Evolutionary conservation across 2,888 invertebrate genomes (phyloP).

Genomic region (Campoletis raptor): DNA sequence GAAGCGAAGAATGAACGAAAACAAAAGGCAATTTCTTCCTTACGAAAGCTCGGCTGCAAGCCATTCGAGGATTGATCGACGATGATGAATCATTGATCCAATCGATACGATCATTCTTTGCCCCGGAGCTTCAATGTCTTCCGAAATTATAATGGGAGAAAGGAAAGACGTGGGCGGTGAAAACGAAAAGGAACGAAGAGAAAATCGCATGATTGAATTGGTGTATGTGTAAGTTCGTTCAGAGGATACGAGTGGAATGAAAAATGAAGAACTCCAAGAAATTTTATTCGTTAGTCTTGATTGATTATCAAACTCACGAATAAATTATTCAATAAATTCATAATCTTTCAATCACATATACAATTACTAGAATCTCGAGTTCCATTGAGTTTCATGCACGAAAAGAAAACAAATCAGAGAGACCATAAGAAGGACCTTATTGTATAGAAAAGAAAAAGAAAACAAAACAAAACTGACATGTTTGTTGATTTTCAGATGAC

Average conservation of each 20-base stretch:
- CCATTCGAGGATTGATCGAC: constrained; percentile 24
- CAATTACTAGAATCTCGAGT: neutral
- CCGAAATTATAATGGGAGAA: constrained; percentile 36
- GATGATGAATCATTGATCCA: constrained; percentile 29
- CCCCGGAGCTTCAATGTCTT: constrained; percentile 60
- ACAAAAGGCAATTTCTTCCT: constrained; percentile 47
- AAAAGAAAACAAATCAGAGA: neutral
- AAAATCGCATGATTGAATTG: constrained; percentile 11
- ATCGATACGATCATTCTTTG: constrained; percentile 59
- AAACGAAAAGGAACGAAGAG: constrained; percentile 16
- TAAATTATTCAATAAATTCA: neutral
- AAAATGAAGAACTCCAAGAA: neutral
- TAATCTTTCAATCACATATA: neutral
- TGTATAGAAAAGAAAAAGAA: neutral
- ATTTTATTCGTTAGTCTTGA: constrained; percentile 3
- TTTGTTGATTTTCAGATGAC: neutral
- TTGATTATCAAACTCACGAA: neutral
- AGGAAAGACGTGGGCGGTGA: constrained; percentile 13
- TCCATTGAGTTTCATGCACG: neutral
- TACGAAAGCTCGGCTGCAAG: constrained; percentile 31
- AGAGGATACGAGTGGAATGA: neutral
- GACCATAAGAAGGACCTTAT: neutral
- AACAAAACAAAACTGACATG: neutral
- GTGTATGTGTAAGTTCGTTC: neutral
- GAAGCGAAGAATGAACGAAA: constrained; percentile 21